These are phyloP conservation scores for Erebia ligea DNA, from an alignment of 2,888 invertebrate genomes.

Conservation along the genomic window DNA sequence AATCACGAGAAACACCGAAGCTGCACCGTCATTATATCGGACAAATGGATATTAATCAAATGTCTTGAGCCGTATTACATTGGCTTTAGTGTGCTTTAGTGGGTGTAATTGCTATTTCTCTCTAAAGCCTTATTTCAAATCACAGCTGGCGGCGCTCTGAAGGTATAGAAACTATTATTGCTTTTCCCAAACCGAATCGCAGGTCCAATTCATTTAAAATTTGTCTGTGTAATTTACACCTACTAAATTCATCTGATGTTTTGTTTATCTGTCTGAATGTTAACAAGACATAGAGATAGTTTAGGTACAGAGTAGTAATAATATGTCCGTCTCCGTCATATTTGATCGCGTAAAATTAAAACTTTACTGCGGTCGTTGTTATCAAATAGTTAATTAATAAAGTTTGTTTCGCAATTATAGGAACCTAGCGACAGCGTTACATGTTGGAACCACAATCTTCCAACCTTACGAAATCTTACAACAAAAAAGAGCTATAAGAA, in stretches of 20 bases:
- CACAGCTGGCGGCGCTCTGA: slow-evolving; percentile 13
- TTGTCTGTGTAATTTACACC: background rate
- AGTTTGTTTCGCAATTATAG: no score
- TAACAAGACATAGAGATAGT: no score
- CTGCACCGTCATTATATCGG: slow-evolving; percentile 24
- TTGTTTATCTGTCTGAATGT: no score
- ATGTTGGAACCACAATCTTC: background rate
- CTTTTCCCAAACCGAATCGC: background rate
- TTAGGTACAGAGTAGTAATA: no score
- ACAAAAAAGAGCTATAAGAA: background rate
- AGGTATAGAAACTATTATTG: slow-evolving; percentile 1
- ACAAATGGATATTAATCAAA: slow-evolving; percentile 35
- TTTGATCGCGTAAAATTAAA: no score
- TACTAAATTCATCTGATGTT: no score
- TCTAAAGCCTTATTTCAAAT: slow-evolving; percentile 30
- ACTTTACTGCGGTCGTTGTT: no score
- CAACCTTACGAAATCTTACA: background rate
- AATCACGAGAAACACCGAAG: slow-evolving; percentile 8
- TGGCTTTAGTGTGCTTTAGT: slow-evolving; percentile 11
- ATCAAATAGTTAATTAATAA: no score
- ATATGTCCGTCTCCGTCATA: no score
- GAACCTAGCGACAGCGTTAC: background rate
- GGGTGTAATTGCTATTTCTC: slow-evolving; percentile 33
- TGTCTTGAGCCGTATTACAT: slow-evolving; percentile 31
- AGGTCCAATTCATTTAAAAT: background rate